phyloP scores from a whole-genome alignment of 2,888 invertebrate species.

The Mimumesa dahlbomi region DNA sequence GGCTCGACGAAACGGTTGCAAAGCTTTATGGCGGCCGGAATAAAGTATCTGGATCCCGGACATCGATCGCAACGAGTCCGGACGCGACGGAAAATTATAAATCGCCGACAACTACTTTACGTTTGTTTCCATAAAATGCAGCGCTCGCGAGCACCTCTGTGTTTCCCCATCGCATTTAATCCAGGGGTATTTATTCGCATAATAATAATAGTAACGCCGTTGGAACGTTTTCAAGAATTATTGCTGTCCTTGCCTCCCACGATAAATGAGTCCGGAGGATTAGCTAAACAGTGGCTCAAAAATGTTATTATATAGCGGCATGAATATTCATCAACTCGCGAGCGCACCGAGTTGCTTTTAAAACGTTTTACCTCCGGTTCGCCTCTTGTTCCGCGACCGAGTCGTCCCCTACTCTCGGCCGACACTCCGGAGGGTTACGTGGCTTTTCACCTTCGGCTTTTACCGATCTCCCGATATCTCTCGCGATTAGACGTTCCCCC shows the following conservation, averaged over 20 bases:
- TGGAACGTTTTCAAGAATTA: constrained; percentile 80
- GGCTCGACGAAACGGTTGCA: neutral
- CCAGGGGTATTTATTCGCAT: constrained; percentile 78
- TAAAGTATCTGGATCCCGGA: neutral
- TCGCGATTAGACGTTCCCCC: too few species aligned
- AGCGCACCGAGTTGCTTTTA: constrained; percentile 59
- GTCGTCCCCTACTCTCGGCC: constrained; percentile 5
- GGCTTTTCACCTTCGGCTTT: too few species aligned
- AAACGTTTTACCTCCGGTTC: constrained; percentile 59
- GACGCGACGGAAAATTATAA: constrained; percentile 40
- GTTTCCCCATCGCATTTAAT: constrained; percentile 70
- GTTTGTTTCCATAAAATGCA: constrained; percentile 59
- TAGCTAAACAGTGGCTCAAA: constrained; percentile 81
- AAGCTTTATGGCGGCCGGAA: neutral
- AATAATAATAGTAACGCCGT: constrained; percentile 79
- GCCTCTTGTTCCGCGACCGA: constrained; percentile 28
- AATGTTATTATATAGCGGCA: constrained; percentile 80
- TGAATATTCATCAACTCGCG: constrained; percentile 79
- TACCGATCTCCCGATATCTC: neutral
- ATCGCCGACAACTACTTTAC: constrained; percentile 41
- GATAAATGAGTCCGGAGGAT: constrained; percentile 80
- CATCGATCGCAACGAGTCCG: constrained; percentile 10
- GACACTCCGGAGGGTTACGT: too few species aligned
- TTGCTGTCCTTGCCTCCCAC: constrained; percentile 79
- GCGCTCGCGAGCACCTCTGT: constrained; percentile 49